Percentiles rank a stretch among this genome's conserved stretches.
Conservation (phyloP, 2,113 vertebrate genomes). For the Quiscalus mexicanus region DNA sequence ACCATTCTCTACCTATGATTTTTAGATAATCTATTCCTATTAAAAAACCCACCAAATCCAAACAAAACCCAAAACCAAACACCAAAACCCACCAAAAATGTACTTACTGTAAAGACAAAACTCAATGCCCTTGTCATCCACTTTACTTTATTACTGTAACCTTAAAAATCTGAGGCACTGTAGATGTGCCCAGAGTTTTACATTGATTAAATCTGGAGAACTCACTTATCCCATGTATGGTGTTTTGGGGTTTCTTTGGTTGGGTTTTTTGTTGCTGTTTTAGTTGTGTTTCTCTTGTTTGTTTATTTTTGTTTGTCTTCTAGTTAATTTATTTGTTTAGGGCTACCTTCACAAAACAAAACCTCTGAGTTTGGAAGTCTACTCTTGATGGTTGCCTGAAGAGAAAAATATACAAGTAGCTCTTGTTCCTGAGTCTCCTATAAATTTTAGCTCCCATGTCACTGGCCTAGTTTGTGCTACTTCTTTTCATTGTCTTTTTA, state of each 20-base stretch:
- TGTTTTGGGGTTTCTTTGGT: not conserved
- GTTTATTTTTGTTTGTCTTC: not conserved
- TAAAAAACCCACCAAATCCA: fast-evolving
- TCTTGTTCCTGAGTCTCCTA: not conserved
- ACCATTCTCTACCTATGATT: not conserved
- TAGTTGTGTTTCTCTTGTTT: not conserved
- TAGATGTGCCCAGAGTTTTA: not conserved
- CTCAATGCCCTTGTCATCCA: not conserved
- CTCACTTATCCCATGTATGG: not conserved
- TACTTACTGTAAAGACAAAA: not conserved
- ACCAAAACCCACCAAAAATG: not conserved
- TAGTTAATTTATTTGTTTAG: not conserved
- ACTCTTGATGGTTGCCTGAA: not conserved
- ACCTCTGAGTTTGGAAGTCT: not conserved
- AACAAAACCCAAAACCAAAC: not conserved
- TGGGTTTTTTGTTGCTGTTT: not conserved
- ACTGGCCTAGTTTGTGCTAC: not conserved
- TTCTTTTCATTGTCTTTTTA: not conserved
- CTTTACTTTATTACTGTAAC: not conserved
- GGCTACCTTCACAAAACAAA: not conserved
- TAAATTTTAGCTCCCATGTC: not conserved
- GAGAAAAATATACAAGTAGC: not conserved
- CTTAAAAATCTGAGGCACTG: not conserved
- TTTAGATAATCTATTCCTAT: not conserved
- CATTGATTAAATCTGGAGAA: not conserved